A percentile compares a stretch with the other conserved stretches of the same genome.
Conservation (phyloP, 2,888 invertebrate species). For the Syritta pipiens region DNA sequence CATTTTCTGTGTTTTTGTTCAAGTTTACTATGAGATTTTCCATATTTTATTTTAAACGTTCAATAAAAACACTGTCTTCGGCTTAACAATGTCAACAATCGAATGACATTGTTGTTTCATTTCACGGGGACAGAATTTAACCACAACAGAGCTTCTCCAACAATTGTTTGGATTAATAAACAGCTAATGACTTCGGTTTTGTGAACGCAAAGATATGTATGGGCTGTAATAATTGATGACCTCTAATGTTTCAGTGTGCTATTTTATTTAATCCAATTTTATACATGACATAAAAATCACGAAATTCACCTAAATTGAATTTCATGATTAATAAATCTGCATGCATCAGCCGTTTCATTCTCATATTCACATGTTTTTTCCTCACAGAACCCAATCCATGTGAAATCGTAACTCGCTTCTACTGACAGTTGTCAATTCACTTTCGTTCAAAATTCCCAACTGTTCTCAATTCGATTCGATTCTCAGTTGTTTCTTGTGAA, state of each 20-base stretch:
- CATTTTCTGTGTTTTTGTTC: conserved; percentile 65
- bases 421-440: conserved; percentile 22
- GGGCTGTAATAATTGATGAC: too few species aligned
- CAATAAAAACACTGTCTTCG: neutral
- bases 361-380: neutral
- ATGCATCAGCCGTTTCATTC: neutral
- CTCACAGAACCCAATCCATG: neutral
- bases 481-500: conserved; percentile 68
- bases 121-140: neutral
- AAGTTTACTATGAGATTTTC: conserved; percentile 57
- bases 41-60: conserved; percentile 19
- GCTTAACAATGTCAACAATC: conserved; percentile 26
- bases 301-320: too few species aligned
- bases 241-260: too few species aligned
- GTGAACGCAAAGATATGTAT: too few species aligned
- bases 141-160: neutral
- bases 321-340: too few species aligned
- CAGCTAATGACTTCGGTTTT: too few species aligned
- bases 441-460: conserved; percentile 22
- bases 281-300: too few species aligned
- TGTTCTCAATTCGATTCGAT: conserved; percentile 30
- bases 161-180: too few species aligned
- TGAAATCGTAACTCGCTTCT: neutral
- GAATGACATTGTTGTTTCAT: conserved; percentile 17
- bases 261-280: too few species aligned